Conservation (phyloP, 2,797 vertebrate genomes). For the Chelidonichthys spinosus region DNA sequence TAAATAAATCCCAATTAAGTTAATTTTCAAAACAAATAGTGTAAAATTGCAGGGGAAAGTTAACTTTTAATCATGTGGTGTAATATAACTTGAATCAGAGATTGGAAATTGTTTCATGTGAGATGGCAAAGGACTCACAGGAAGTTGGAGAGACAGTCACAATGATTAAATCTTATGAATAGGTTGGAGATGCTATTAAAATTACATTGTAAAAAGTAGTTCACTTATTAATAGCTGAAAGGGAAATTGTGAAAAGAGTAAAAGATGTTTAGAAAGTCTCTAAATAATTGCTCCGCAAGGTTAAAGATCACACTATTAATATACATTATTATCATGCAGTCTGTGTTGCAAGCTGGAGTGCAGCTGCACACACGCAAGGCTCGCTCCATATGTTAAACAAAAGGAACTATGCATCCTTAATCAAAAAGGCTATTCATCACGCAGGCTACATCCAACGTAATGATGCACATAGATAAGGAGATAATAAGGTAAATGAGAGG, state of each 20-base stretch:
- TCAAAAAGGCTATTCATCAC: conserved; percentile 80
- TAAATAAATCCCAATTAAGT: neutral
- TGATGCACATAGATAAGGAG: conserved; percentile 78
- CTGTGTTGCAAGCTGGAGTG: conserved; percentile 28
- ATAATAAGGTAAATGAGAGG: conserved; percentile 82
- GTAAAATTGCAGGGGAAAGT: neutral
- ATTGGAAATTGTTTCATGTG: conserved; percentile 27
- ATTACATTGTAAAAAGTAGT: neutral
- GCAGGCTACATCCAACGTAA: conserved; percentile 68
- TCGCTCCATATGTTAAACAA: conserved; percentile 69
- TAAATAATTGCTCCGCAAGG: conserved; percentile 22
- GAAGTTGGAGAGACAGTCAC: conserved; percentile 35
- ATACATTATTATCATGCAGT: conserved; percentile 19
- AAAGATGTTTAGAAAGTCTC: conserved; percentile 18
- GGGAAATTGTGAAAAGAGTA: conserved; percentile 21
- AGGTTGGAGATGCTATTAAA: neutral
- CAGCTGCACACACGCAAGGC: conserved; percentile 37
- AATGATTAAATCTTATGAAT: neutral
- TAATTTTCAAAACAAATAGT: neutral
- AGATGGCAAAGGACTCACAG: conserved; percentile 41
- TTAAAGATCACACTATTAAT: conserved; percentile 42
- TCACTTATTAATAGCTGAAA: neutral
- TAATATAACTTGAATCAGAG: conserved; percentile 20
- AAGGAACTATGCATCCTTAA: conserved; percentile 70
- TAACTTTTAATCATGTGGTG: conserved; percentile 4